Evolutionary conservation across 2,113 vertebrate species (phyloP), one percentile per base, ranked within the genome.

Genomic region (Channa argus): DNA sequence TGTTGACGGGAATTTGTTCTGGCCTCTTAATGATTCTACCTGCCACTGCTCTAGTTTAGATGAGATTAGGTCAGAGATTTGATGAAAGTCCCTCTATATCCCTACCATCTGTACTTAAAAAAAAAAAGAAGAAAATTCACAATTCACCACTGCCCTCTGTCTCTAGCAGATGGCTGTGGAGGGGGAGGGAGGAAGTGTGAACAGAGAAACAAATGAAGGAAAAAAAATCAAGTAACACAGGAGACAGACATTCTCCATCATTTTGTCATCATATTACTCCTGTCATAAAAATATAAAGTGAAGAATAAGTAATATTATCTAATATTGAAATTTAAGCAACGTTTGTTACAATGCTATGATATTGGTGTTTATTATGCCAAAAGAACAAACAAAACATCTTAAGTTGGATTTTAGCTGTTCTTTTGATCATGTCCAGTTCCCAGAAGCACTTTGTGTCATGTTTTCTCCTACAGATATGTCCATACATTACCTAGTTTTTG

Each of bases 11-110:
- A 24, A 24, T 24, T 24, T 34, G 53, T 46, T 71, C 2, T 0
- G 3, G 39, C 55, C 64, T 46, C 39, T n/a, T 24, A 45, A 8
- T 38, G 50, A 38, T 61, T 86, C 64, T 83, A 90, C 85, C 90
- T 90, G 90, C 71, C 78, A 50, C 63, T 72, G 77, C 63, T 86
- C 68, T 71, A 71, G 77, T 86, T 79, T 64, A 76, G 79, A 85
- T 81, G 73, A 88, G 90, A 93, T 90, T 82, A 91, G 86, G 83
- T 75, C 72, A 77, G 80, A 90, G 85, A 89, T 92, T 90, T 85
- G 78, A 81, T 86, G 82, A 92, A 63, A 69, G 11, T 5, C 8
- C 65, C 69, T 74, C 79, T 79, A 85, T 82, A 88, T 89, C 85
- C 83, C 61, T 71, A 71, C 77, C 83, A 90, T 89, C 87, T 88